A percentile compares a stretch with the other conserved stretches of the same genome.
These are phyloP conservation scores for Turritopsis dohrnii DNA, from an alignment of 30 jellyfish, hydroid and myxozoan species.

Conservation along the genomic window DNA sequence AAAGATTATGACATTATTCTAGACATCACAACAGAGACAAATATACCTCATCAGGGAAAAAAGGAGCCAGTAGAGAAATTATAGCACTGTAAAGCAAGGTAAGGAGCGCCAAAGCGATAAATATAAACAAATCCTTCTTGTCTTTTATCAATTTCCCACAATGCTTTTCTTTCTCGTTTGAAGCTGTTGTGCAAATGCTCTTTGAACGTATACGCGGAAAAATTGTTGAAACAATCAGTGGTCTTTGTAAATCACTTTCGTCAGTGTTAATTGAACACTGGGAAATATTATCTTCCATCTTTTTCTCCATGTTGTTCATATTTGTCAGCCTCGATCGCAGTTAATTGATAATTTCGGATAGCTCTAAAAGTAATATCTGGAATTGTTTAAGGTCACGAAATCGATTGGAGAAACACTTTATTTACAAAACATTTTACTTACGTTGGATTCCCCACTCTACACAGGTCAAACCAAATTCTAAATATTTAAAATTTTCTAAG, in stretches of 20 bases:
- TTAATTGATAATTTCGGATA: no score
- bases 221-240: neutral
- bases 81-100: neutral
- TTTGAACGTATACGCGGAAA: neutral
- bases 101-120: neutral
- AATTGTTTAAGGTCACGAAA: no score
- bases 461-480: no score
- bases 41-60: neutral
- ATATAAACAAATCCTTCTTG: neutral
- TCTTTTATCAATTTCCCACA: neutral
- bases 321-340: no score
- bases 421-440: no score
- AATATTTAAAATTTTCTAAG: no score
- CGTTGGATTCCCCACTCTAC: no score
- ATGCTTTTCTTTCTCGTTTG: neutral
- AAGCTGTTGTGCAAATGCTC: neutral
- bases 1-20: no score
- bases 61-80: neutral
- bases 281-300: neutral
- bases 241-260: neutral
- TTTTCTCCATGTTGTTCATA: neutral
- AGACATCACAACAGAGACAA: neutral
- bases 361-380: no score
- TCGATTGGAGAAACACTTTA: no score
- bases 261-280: neutral